A percentile compares a stretch with the other conserved stretches of the same genome.
phyloP scores from a whole-genome alignment of 2,113 vertebrate genomes.

The Hemicordylus capensis region DNA sequence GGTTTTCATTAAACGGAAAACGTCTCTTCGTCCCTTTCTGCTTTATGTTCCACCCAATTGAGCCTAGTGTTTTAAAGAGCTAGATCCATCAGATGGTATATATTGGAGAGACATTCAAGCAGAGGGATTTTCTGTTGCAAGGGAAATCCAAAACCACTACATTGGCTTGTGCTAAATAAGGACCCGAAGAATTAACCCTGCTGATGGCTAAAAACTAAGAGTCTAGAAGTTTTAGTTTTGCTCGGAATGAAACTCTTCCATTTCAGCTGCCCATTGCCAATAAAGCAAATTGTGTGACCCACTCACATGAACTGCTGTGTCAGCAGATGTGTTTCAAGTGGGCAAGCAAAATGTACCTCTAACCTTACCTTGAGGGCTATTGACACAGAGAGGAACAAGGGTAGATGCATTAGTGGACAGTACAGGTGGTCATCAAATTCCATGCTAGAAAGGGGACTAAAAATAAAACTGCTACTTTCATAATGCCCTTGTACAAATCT shows the following conservation, averaged over 20 bases:
- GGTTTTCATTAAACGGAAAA: constrained; percentile 3
- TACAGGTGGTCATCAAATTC: too few relatives aligned
- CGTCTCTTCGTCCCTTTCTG: not conserved
- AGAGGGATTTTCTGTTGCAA: not conserved
- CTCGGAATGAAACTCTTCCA: not conserved
- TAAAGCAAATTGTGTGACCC: too few relatives aligned
- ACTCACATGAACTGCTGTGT: too few relatives aligned
- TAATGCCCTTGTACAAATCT: too few relatives aligned
- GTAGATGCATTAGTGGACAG: too few relatives aligned
- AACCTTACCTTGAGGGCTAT: too few relatives aligned
- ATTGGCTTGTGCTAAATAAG: not conserved
- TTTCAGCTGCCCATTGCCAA: too few relatives aligned
- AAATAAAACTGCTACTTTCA: too few relatives aligned
- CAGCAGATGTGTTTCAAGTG: too few relatives aligned
- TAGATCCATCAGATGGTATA: not conserved
- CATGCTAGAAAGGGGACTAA: too few relatives aligned
- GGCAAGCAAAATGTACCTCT: too few relatives aligned
- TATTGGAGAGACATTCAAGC: not conserved
- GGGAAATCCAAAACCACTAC: constrained; percentile 1
- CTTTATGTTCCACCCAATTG: constrained; percentile 6
- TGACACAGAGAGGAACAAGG: too few relatives aligned
- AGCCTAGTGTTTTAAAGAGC: not conserved
- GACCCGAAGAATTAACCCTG: not conserved
- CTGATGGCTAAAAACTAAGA: not conserved
- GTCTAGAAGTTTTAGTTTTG: not conserved